These are phyloP conservation scores for Triplophysa yarkandensis DNA, from an alignment of 2,797 vertebrate genomes.

Conservation along the genomic window DNA sequence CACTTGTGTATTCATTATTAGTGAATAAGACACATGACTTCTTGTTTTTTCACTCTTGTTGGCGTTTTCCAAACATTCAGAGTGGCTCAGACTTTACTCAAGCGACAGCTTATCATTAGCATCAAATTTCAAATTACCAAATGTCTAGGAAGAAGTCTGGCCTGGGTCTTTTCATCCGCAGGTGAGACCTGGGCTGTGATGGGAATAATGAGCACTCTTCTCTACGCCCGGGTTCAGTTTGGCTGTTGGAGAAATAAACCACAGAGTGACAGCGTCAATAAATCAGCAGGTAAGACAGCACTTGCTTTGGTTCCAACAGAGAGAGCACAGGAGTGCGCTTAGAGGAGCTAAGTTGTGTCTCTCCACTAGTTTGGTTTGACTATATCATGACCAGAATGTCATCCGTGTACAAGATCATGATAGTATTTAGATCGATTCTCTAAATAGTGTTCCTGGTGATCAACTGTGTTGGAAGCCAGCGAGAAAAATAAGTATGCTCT, in stretches of 20 bases:
- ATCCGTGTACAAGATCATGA: constrained; percentile 21
- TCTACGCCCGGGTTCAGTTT: constrained; percentile 30
- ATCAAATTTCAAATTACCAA: constrained; percentile 38
- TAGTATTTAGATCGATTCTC: too few species aligned
- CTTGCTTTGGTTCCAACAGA: constrained; percentile 1
- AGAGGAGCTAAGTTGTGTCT: background rate
- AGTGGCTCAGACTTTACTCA: constrained; percentile 4
- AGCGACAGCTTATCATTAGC: constrained; percentile 45
- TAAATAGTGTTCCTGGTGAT: too few species aligned
- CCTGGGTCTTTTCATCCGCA: constrained; percentile 29
- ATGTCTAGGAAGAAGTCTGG: constrained; percentile 8
- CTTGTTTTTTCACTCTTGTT: background rate
- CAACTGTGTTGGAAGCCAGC: too few species aligned
- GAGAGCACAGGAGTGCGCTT: constrained; percentile 3
- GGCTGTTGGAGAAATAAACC: constrained; percentile 33
- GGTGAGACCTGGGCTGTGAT: constrained; percentile 19
- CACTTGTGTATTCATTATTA: constrained; percentile 5
- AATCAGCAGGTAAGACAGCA: constrained; percentile 27
- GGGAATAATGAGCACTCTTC: constrained; percentile 36
- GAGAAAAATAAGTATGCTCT: too few species aligned
- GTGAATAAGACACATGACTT: background rate
- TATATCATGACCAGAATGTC: constrained; percentile 13
- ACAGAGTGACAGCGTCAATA: constrained; percentile 41
- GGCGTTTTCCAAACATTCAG: constrained; percentile 13
- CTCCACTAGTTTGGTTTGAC: background rate